Evolutionary conservation across 2,797 vertebrate genomes (phyloP), one percentile per base, ranked within the genome.

Genomic region (Gouania willdenowi): DNA sequence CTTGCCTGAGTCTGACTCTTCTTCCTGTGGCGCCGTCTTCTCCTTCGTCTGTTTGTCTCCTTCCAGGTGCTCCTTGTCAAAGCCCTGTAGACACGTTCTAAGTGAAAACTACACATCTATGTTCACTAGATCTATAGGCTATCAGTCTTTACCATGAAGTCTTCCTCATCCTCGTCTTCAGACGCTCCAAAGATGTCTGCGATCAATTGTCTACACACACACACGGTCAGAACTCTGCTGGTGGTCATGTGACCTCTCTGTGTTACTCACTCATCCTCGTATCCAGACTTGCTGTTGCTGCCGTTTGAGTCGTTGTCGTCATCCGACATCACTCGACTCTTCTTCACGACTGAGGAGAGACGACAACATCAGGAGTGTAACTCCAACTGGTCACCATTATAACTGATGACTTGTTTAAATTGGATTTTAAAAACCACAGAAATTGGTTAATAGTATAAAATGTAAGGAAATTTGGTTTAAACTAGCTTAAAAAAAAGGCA

Each of bases 131-230:
- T n/a, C 14, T 3, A 13, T n/a, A n/a, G n/a, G n/a, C n/a, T 11
- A 3, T n/a, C 1, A 2, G 8, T 10, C 2, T 88, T 89, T 83
- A 98, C 96, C 2, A 96, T 98, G 80, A 99, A 99, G 81, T 99
- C 96, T 58, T 98, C 95, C 43, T 90, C 94, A 64, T 98, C 95
- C 66, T 99, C 95, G 66, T 99, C 96, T 25, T 95, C 96, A 9
- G 96, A 99, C 78, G 99, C 96, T 46, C 96, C 96, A 51, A 99
- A 99, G 83, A 99, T 99, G 74, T 99, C 96, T 8, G 95, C 95
- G 14, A 99, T 99, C 84, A 99, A 91, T 70, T 95, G 98, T 85
- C 96, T 97, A 73, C 2, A 35, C 4, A 21, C n/a, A 27, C 3
- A 22, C 14, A 26, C 5, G n/a, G n/a, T n/a, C n/a, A n/a, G n/a